Conservation (phyloP, 2,888 invertebrate species). For the Athalia rosae region DNA sequence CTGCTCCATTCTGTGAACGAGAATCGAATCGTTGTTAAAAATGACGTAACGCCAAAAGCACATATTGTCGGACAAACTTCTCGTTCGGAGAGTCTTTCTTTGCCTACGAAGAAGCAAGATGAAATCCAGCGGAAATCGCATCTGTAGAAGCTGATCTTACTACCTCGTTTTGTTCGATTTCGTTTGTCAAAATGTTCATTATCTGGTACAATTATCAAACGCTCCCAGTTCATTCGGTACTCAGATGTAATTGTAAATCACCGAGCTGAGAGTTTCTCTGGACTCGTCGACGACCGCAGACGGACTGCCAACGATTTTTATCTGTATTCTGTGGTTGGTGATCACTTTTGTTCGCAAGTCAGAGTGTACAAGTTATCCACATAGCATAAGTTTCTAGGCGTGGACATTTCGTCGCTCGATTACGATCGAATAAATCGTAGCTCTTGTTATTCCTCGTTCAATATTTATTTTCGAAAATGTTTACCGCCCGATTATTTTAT, state of each 20-base stretch:
- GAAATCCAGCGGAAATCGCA: not conserved
- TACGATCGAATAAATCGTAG: too few relatives aligned
- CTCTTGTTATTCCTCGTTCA: too few relatives aligned
- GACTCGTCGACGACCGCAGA: not conserved
- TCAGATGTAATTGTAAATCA: not conserved
- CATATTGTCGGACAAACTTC: too few relatives aligned
- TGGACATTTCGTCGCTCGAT: too few relatives aligned
- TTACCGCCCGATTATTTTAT: too few relatives aligned
- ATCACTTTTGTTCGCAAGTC: too few relatives aligned
- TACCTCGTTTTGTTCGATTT: conserved; percentile 33
- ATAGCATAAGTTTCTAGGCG: too few relatives aligned
- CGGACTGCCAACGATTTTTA: not conserved
- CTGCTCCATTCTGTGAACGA: conserved; percentile 31
- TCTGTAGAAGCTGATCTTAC: conserved; percentile 9
- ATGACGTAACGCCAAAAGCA: too few relatives aligned
- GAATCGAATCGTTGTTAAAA: not conserved
- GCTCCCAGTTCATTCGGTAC: not conserved
- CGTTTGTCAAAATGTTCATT: conserved; percentile 24
- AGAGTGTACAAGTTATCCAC: too few relatives aligned
- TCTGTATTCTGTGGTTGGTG: not conserved
- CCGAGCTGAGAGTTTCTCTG: not conserved
- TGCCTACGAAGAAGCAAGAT: not conserved
- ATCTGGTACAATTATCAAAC: not conserved
- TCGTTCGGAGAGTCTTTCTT: not conserved
- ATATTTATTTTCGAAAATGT: too few relatives aligned